phyloP scores from a whole-genome alignment of 2,113 vertebrate genomes.

The Cyprinodon brontotheroides region DNA sequence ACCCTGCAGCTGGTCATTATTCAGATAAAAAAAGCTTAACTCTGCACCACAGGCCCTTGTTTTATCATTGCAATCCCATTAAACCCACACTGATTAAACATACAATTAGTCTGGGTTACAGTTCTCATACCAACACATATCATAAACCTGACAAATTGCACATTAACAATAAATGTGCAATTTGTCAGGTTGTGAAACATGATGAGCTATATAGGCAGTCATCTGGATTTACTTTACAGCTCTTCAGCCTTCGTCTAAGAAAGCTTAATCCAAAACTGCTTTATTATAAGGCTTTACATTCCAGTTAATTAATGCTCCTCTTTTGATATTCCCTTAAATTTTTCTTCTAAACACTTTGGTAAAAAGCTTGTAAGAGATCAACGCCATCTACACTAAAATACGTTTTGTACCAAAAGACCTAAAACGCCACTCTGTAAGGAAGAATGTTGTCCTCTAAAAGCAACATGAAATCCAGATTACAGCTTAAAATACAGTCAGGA shows the following conservation, averaged over 20 bases:
- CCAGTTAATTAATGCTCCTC: neutral
- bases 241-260: neutral
- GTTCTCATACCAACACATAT: neutral
- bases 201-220: neutral
- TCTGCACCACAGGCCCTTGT: neutral
- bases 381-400: no score
- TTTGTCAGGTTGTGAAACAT: neutral
- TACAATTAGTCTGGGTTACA: neutral
- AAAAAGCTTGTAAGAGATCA: no score
- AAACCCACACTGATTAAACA: slow-evolving; percentile 1
- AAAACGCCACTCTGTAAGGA: no score
- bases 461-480: no score
- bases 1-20: slow-evolving; percentile 11
- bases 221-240: neutral
- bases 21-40: slow-evolving; percentile 8
- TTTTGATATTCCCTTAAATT: no score
- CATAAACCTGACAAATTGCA: no score
- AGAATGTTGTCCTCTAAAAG: no score
- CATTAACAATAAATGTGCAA: neutral
- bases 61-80: slow-evolving; percentile 8
- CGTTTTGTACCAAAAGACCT: no score
- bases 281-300: neutral
- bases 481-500: no score
- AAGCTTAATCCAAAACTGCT: neutral
- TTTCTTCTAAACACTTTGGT: no score